Percentiles rank a stretch among this genome's conserved stretches.
Evolutionary conservation across 2,797 vertebrate species (phyloP).

Genomic region (Mycteria americana): DNA sequence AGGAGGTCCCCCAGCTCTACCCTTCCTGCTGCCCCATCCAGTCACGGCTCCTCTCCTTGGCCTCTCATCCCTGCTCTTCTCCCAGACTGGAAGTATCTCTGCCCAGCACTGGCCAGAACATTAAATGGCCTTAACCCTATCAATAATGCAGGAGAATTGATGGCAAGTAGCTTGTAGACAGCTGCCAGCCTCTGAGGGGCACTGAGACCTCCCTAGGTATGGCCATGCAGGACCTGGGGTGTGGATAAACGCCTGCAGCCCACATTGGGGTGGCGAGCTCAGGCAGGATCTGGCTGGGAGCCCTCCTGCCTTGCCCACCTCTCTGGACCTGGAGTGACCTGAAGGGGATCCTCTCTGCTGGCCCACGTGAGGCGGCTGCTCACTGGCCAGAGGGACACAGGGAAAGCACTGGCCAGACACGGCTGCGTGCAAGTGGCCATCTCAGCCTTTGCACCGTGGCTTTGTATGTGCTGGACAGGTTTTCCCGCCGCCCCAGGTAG

Average conservation of each 20-base stretch:
- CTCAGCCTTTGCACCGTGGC: background rate
- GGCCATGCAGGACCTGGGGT: background rate
- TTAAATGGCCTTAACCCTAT: background rate
- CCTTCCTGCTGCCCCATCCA: background rate
- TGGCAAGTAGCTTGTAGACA: background rate
- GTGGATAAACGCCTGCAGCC: background rate
- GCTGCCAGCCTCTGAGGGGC: background rate
- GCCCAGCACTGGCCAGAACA: background rate
- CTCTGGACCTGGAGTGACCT: background rate
- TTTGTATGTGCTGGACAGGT: background rate
- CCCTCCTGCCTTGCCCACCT: background rate
- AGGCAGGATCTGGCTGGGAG: background rate
- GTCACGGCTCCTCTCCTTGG: background rate
- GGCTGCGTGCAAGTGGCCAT: background rate
- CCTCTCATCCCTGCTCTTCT: background rate
- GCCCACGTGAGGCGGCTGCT: background rate
- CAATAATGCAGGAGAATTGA: constrained; percentile 40
- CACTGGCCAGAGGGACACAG: accelerated
- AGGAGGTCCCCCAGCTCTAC: background rate
- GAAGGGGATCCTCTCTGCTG: background rate
- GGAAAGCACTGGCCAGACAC: background rate
- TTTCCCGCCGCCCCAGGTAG: background rate
- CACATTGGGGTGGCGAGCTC: background rate
- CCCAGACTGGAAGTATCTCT: background rate
- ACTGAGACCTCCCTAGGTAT: background rate